A percentile compares a stretch with the other conserved stretches of the same genome.
Evolutionary conservation across 1,140 invertebrate species (phyloP).

Genomic region (Leucophenga varia): DNA sequence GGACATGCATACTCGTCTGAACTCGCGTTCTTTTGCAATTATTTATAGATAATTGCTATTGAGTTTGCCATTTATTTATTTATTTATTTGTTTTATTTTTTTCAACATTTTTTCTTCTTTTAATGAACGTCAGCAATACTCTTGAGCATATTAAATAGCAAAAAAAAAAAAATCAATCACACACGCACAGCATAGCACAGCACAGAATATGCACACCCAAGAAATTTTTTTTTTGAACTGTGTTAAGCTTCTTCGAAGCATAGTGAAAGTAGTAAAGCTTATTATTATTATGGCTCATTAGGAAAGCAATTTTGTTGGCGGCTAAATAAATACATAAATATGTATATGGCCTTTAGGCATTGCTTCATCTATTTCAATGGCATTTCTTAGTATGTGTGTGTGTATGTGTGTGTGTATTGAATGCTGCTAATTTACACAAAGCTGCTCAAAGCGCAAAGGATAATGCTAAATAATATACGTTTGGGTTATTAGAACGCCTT

Average conservation of each 20-base stretch:
- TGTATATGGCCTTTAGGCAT: slow-evolving; percentile 15
- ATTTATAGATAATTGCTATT: slow-evolving; percentile 47
- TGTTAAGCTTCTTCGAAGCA: slow-evolving; percentile 6
- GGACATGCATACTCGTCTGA: slow-evolving; percentile 10
- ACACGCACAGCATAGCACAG: slow-evolving; percentile 22
- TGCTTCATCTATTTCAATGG: not conserved
- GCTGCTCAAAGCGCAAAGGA: too few relatives aligned
- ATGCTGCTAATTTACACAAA: slow-evolving; percentile 49
- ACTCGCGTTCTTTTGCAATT: slow-evolving; percentile 36
- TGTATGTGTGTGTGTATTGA: slow-evolving; percentile 41
- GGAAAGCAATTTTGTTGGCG: slow-evolving; percentile 45
- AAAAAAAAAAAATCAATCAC: slow-evolving; percentile 52
- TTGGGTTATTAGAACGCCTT: too few relatives aligned
- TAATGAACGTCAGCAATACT: too few relatives aligned
- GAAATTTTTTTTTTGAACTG: not conserved
- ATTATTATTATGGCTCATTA: slow-evolving; percentile 51
- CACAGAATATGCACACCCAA: slow-evolving; percentile 12
- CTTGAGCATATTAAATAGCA: slow-evolving; percentile 24
- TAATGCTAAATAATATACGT: too few relatives aligned
- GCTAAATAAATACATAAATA: too few relatives aligned
- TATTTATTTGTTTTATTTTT: too few relatives aligned
- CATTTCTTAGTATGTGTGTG: slow-evolving; percentile 7
- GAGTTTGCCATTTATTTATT: too few relatives aligned
- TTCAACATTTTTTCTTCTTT: too few relatives aligned
- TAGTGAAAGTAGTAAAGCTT: slow-evolving; percentile 30